Conservation (phyloP, 2,797 vertebrate genomes). For the Psittacula echo region DNA sequence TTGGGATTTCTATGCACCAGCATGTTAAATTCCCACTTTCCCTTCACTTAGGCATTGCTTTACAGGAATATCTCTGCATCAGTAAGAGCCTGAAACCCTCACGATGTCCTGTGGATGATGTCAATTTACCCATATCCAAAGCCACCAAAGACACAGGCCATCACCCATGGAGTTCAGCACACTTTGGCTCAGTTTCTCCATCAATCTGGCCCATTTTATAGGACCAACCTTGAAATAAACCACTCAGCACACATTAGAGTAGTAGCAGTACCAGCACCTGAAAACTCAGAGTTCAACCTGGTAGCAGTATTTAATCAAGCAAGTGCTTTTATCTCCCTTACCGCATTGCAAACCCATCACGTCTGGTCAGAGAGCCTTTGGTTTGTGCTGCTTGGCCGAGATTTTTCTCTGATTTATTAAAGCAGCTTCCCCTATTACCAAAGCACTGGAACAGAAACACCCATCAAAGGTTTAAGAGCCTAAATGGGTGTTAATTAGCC, state of each 20-base stretch:
- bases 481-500: constrained; percentile 76
- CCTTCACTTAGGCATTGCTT: not conserved
- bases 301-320: constrained; percentile 34
- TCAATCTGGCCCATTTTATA: not conserved
- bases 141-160: not conserved
- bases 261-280: not conserved
- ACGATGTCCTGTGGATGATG: fast-evolving
- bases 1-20: not conserved
- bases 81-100: not conserved
- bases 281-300: not conserved
- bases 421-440: not conserved
- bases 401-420: constrained; percentile 64
- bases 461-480: constrained; percentile 72
- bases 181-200: not conserved
- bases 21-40: not conserved
- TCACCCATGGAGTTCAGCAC: not conserved
- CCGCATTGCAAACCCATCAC: not conserved
- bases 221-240: not conserved
- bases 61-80: not conserved
- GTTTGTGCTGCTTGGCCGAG: not conserved
- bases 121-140: not conserved
- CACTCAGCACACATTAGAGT: not conserved
- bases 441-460: constrained; percentile 63
- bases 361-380: constrained; percentile 20
- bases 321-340: constrained; percentile 15